Evolutionary conservation across 2,113 vertebrate genomes (phyloP), one percentile per base, ranked within the genome.

Genomic region (Pygoscelis adeliae): DNA sequence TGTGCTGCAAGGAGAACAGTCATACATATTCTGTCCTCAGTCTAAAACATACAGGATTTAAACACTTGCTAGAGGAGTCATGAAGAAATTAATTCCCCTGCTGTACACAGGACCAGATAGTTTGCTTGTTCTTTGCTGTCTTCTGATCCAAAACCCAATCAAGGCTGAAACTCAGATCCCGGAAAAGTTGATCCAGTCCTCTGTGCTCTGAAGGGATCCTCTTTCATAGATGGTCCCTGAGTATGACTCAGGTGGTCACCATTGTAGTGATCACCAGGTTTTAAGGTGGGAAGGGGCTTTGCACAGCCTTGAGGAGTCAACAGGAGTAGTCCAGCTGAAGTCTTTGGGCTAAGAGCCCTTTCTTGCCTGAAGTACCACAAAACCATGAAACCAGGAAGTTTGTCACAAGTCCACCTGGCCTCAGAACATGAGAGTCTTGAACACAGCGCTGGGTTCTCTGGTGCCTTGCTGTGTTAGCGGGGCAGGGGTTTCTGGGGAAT

Each of bases 391-490:
- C 5, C 19, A 47, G 15, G 9, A 84, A 82, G 10, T 11, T 50
- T 79, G 10, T 77, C 53, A 26, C 23, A 78, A 42, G 36, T 58
- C 30, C 38, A 30, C 21, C 30, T 77, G 82, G 23, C 46, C 34
- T 86, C 21, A 49, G 30, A 81, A 69, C 8, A 1, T 23, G 36
- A 58, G 21, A 32, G 22, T 52, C 74, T 29, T 34, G 8, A 50
- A 36, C 8, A 16, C 4, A 42, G 27, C 3, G 0, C 10, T 53
- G 32, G 13, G 1, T 71, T 62, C 36, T 84, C n/a, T 0, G 0
- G 4, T 81, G 27, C 15, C 46, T 53, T 2, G 1, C 25, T 63
- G 14, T 38, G 17, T 56, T 59, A 38, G 32, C 46, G 32, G 27
- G n/a, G 14, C n/a, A 42, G 9, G 20, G 9, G 5, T 36, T 92